Evolutionary conservation across 2,888 invertebrate genomes (phyloP), one percentile per base, ranked within the genome.

Genomic region (Acronicta alni): DNA sequence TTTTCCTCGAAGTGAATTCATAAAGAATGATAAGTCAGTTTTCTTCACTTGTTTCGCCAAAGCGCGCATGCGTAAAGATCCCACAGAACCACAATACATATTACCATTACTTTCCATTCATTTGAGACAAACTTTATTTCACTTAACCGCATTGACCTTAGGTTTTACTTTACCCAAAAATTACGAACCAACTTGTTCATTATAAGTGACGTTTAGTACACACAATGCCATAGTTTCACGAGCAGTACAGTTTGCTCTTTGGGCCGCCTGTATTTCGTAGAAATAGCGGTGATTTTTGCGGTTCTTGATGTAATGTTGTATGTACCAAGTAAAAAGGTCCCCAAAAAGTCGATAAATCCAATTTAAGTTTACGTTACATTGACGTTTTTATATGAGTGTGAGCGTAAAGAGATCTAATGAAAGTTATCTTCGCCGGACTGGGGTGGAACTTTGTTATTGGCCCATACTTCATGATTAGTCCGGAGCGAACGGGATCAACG

Each of bases 381-480:
- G 85, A 74, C 79, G 67, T 81, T 84, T 84, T 85, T 84, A 84
- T 82, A 80, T 69, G 80, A 73, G 64, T 72, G 42, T 23, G 52
- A 44, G 72, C 62, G 77, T 73, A 73, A 74, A 71, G 75, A 69
- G 62, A 77, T 57, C 69, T 81, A 84, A 85, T 85, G 84, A 82
- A 82, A 81, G 75, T 79, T 77, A 79, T 82, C 80, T 80, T 66
- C 41, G 47, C 14, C 60, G 35, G 67, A 75, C 77, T 70, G 66
- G 72, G 73, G 68, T 68, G 57, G 59, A 85, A 86, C 76, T 87
- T 86, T 75, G 72, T 79, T 83, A 83, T 81, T 80, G 80, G 64
- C 48, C 79, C 75, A 80, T 86, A 81, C 79, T 84, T 86, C 82
- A 79, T 82, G 84, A 87, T 87, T 85, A 85, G 81, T 53, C 53